Percentiles rank a stretch among this genome's conserved stretches.
These are phyloP conservation scores for Sipha flava DNA, from an alignment of 1,140 invertebrate species.

Conservation along the genomic window DNA sequence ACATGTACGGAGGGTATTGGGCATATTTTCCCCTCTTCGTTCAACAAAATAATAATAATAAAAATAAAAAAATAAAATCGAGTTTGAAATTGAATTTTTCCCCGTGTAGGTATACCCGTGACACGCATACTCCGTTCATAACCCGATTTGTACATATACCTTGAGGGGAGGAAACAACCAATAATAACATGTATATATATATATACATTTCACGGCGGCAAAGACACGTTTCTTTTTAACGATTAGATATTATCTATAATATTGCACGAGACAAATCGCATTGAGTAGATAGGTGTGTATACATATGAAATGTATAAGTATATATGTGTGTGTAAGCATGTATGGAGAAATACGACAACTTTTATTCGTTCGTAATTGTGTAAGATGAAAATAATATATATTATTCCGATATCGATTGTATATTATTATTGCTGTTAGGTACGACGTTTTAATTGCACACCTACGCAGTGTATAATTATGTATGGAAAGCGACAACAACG, in stretches of 20 bases:
- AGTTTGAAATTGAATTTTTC: neutral
- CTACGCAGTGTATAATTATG: neutral
- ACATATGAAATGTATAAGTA: no score
- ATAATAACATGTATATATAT: no score
- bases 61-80: neutral
- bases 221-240: neutral
- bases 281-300: no score
- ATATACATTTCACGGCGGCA: neutral
- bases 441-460: neutral
- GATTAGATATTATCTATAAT: neutral
- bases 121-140: neutral
- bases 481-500: neutral
- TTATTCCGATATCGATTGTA: neutral
- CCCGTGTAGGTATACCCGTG: neutral
- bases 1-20: no score
- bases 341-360: neutral
- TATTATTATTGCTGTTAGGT: neutral
- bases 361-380: neutral
- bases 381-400: neutral
- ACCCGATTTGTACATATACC: neutral
- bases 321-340: no score
- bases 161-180: no score
- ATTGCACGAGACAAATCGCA: neutral
- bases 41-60: neutral
- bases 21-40: neutral